Evolutionary conservation across 2,888 invertebrate genomes (phyloP), one percentile per base, ranked within the genome.

Genomic region (Hemithea aestivaria): DNA sequence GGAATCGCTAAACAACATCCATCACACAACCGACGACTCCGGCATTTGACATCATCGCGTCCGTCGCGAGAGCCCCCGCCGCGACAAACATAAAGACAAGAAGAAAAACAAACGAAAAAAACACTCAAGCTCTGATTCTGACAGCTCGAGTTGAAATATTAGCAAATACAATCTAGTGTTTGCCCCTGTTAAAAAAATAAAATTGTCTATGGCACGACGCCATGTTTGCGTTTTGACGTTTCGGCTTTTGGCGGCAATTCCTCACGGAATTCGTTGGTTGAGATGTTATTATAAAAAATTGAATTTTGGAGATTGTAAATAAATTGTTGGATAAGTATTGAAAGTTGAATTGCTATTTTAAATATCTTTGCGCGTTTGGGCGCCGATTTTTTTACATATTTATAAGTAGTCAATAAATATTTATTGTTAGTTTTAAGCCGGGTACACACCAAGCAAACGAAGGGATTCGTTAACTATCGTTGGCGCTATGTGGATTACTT

Each of bases 31-130:
- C 0, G 87, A 87, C 40, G 87, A 87, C 29, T 87, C 87, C 11
- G 87, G 87, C 33, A 87, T 87, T 79, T 87, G 87, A 87, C 87
- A 87, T 75, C 81, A 85, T 42, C 72, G 83, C 22, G 71, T 81
- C 41, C 71, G 82, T 32, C 70, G 81, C 48, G 82, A 79, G 10
- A 82, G 82, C 58, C 82, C 80, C 1, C 71, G 63, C 35, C 62
- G 39, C 60, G 58, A 40, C 50, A 68, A 68, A 45, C 55, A 58
- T 21, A 70, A 58, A 51, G 69, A 73, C 34, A 73, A 66, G 33
- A 66, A 73, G 53, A 78, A 66, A 51, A 67, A 66, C 42, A 78
- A 67, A 47, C 73, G 69, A 34, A 74, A 68, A 46, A 68, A 66
- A 3, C 67, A 73, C 1, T 62, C 66, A 2, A 78, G 62, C 22